Conservation (phyloP, 2,113 vertebrate genomes). For the Barnardius zonarius region DNA sequence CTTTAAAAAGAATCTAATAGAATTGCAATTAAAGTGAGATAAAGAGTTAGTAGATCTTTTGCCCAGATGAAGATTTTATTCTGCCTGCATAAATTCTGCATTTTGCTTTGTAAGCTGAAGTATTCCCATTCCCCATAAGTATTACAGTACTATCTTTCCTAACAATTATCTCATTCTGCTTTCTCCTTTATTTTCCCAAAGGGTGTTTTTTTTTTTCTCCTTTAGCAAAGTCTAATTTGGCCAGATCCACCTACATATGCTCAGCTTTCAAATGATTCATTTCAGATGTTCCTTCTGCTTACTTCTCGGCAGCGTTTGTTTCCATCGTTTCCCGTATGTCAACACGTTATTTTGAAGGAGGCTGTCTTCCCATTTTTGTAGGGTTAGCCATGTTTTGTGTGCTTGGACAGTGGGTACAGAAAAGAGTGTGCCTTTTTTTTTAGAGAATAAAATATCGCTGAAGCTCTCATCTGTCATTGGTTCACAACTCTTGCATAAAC, state of each 20-base stretch:
- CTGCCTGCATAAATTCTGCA: background rate
- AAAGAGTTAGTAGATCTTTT: background rate
- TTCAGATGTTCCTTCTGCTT: conserved; percentile 72
- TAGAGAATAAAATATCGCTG: background rate
- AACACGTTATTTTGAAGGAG: conserved; percentile 66
- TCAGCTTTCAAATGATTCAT: conserved; percentile 71
- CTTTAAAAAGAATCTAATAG: background rate
- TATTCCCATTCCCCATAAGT: background rate
- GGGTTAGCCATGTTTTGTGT: conserved; percentile 1
- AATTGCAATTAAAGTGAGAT: conserved; percentile 8
- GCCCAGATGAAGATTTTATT: background rate
- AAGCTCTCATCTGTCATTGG: background rate
- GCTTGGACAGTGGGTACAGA: background rate
- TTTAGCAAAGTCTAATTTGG: conserved; percentile 61
- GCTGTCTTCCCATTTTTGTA: background rate
- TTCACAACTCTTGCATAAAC: conserved; percentile 11
- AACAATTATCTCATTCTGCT: conserved; percentile 61
- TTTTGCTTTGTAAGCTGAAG: conserved; percentile 2
- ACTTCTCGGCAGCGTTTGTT: conserved; percentile 67
- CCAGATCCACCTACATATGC: conserved; percentile 66
- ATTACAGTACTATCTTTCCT: conserved; percentile 10
- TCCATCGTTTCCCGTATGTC: conserved; percentile 65
- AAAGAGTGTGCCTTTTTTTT: background rate
- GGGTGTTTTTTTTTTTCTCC: background rate
- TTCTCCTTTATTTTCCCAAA: conserved; percentile 29